Percentiles rank a stretch among this genome's conserved stretches.
These are phyloP conservation scores for Steatocranus sp. DNA, from an alignment of 2,797 vertebrate species.

Conservation along the genomic window DNA sequence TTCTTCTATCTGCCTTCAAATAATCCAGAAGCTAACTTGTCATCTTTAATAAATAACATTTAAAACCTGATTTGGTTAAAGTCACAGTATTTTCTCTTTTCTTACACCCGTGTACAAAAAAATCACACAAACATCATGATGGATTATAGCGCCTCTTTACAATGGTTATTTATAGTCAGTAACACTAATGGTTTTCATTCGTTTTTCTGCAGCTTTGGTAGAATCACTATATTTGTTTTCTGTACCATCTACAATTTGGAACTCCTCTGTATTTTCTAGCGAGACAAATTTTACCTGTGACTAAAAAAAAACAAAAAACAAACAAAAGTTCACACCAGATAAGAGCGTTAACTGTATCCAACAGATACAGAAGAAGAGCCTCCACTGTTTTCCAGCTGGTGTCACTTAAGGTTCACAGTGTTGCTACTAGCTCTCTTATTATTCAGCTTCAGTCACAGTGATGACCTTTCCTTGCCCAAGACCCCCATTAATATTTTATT, in stretches of 20 bases:
- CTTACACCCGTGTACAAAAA: neutral
- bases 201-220: neutral
- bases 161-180: neutral
- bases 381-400: neutral
- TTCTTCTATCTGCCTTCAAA: neutral
- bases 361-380: neutral
- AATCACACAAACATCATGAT: neutral
- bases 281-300: slow-evolving; percentile 19
- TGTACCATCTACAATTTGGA: slow-evolving; percentile 6
- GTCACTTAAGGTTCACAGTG: neutral
- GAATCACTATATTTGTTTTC: neutral
- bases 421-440: slow-evolving; percentile 24
- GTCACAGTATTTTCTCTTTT: neutral
- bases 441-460: slow-evolving; percentile 44
- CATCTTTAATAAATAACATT: neutral
- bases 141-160: neutral
- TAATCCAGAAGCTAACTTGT: neutral
- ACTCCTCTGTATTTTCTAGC: neutral
- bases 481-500: slow-evolving; percentile 64
- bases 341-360: neutral
- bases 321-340: neutral
- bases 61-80: neutral
- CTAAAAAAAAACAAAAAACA: neutral
- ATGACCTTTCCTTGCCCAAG: slow-evolving; percentile 57
- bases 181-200: neutral